Evolutionary conservation across 2,888 invertebrate species (phyloP), one percentile per base, ranked within the genome.

Genomic region (Miltochrista miniata): DNA sequence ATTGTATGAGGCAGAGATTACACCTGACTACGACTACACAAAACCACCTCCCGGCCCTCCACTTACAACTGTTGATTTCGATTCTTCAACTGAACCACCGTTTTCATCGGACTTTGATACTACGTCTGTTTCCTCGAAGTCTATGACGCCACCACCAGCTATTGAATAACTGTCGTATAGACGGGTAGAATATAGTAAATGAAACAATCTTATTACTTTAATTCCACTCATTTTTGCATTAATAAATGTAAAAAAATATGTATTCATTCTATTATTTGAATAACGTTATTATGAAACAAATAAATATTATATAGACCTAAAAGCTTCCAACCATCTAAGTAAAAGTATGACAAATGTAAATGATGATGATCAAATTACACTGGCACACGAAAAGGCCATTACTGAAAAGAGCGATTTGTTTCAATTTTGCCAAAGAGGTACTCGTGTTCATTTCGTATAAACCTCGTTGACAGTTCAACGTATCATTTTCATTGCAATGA

Each of bases 341-440:
- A 60, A 64, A 12, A 58, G 45, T 65, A 72, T 74, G 61, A 69
- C 61, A 70, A 68, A 72, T 64, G 67, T 65, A 72, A 79, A 81
- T 76, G 73, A 78, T 76, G 74, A 79, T 79, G 68, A 72, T 58
- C 61, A 65, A 74, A 77, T 77, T 72, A 75, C 68, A 61, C 54
- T 54, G 64, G 61, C 87, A 88, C 84, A 87, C 87, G 66, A 87
- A 79, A 68, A 46, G 61, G 67, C 70, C 82, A 85, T 88, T 81
- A 84, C 60, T 64, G 59, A 51, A 56, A 62, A 71, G 68, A 70
- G 72, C 79, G 81, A 84, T 83, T 73, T 74, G 75, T 81, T 83
- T 85, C 79, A 81, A 83, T 86, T 84, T 79, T 44, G 69, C 67
- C 70, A 72, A 79, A 79, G 71, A 74, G 76, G 73, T 73, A 71